Base-by-base conservation (phyloP, 2,797 vertebrate genomes). In the Hemitrygon akajei region DNA sequence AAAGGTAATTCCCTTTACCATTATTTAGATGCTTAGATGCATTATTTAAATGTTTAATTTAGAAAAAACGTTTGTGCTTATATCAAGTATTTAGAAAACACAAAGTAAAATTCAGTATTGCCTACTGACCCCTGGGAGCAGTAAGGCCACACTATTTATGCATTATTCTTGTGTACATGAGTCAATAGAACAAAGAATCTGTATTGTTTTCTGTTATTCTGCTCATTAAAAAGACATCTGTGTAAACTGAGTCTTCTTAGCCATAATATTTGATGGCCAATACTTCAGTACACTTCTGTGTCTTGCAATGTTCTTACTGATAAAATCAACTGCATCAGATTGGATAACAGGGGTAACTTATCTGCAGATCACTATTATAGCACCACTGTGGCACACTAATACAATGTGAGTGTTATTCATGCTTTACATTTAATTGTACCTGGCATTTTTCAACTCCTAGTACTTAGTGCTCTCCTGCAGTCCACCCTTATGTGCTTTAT, bases 1-100 rank as follows among this genome's bases (percentile, higher is more conserved):
- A 79, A 16, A 73, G 25, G 34, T 79, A 79, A 79, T 89, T 66
- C 34, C 63, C 66, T 66, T 2, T 34, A 18, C 66, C 69, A 7
- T 89, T 89, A 40, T 89, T 89, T 89, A 37, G 18, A 89, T 34
- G 7, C 37, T 89, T 69, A 89, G 47, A 47, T 47, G 47, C 18
- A 89, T 89, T 89, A 40, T 89, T 89, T 89, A 37, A 7, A 89
- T 34, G 7, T 69, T 89, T 69, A 89, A 37, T 89, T 37, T 37
- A 12, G 20, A 37, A 69, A 87, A 86, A 69, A 69, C 9, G 69
- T 18, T 63, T 89, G n/a, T 89, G 86, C n/a, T 89, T 37, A 89
- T 20, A 16, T 87, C 30, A 66, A 37, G n/a, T 37, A 22, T 89
- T 69, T 22, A 37, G 63, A 69, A 89, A 89, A 69, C 69, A 7